Evolutionary conservation across 2,797 vertebrate species (phyloP), one percentile per base, ranked within the genome.

Genomic region (Cynopterus sphinx): DNA sequence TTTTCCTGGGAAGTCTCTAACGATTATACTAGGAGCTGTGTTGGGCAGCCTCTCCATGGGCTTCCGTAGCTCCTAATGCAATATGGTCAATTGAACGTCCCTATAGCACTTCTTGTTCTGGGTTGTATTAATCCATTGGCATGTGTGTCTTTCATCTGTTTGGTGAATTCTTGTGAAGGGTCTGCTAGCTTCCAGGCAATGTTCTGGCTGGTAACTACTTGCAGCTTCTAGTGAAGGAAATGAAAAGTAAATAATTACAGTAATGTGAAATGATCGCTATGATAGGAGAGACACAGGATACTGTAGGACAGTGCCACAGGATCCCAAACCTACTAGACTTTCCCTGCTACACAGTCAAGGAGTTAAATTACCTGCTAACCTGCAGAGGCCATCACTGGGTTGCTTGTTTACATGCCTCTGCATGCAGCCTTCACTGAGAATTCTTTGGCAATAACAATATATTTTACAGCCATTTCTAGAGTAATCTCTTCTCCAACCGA

Each of bases 51-150:
- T 49, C 49, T 31, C 19, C 26, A 26, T 1, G 2, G 22, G 41
- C 19, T n/a, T 77, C 78, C 2, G 3, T 33, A 49, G 28, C 10
- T 82, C 26, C 19, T 55, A 7, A 71, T 10, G 65, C 4, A 43
- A 28, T 9, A 0, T 4, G 26, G 13, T 68, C 0, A 4, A 0
- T n/a, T 39, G 8, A 63, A 13, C 5, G 1, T 5, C 17, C 49
- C 31, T 31, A 0, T 0, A 63, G 24, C 16, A 26, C 46, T 39
- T 36, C 9, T 63, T 43, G 51, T 31, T 31, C n/a, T 12, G 59
- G 22, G 12, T 31, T 31, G 16, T 39, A 9, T 28, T 61, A 9
- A 46, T 9, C 7, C 41, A 16, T 3, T 43, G 24, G 10, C 0
- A 6, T 8, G 17, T 3, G 0, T 57, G 65, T 51, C 12, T 85